Percentiles rank a stretch among this genome's conserved stretches.
These are phyloP conservation scores for Euura lappo DNA, from an alignment of 1,140 invertebrate species.

Conservation along the genomic window DNA sequence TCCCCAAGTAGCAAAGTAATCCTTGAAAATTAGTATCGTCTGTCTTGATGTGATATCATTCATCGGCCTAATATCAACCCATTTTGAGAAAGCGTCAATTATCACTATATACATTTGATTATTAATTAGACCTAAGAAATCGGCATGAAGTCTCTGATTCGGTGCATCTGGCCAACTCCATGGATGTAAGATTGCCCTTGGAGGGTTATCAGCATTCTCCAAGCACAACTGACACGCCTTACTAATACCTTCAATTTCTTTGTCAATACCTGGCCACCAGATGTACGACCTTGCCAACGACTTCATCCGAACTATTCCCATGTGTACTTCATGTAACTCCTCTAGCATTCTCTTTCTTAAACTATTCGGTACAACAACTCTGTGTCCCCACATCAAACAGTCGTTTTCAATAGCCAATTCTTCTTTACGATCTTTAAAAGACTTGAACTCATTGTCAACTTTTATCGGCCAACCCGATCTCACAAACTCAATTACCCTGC, in stretches of 20 bases:
- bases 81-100: conserved; percentile 54
- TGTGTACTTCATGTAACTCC: conserved; percentile 41
- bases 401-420: conserved; percentile 31
- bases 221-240: no score
- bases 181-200: conserved; percentile 24
- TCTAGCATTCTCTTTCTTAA: conserved; percentile 32
- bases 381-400: conserved; percentile 27
- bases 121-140: conserved; percentile 58
- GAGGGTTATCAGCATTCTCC: no score
- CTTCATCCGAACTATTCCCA: conserved; percentile 42
- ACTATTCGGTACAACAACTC: conserved; percentile 24
- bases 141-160: conserved; percentile 48
- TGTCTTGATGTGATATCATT: conserved; percentile 22
- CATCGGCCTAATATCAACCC: conserved; percentile 46
- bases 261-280: conserved; percentile 1
- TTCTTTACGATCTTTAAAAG: conserved; percentile 12
- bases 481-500: conserved; percentile 20
- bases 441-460: conserved; percentile 10
- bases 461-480: conserved; percentile 24
- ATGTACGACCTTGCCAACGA: conserved; percentile 37
- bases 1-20: conserved; percentile 21
- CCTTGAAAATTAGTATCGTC: conserved; percentile 22
- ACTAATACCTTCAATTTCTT: no score
- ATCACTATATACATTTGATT: conserved; percentile 51
- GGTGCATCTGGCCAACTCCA: conserved; percentile 44